Evolutionary conservation across 2,888 invertebrate genomes (phyloP).

Genomic region (Sinohyriopsis cumingii): DNA sequence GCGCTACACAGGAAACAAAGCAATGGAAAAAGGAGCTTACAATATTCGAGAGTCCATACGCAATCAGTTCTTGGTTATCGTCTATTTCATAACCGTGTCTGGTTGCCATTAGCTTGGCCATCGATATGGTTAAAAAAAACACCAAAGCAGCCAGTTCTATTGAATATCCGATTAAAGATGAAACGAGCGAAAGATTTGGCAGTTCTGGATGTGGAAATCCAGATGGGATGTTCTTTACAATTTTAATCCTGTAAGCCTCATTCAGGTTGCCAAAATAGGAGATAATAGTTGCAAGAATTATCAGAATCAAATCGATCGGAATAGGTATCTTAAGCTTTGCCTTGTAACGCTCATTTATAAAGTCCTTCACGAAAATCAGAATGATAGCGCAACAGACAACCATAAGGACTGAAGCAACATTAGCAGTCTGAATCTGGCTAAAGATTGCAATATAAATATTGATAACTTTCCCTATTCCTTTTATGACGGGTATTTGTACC

Average conservation of each 20-base stretch:
- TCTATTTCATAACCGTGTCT: constrained; percentile 67
- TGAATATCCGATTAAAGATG: constrained; percentile 30
- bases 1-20: constrained; percentile 69
- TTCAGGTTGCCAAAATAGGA: constrained; percentile 51
- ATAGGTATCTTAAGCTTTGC: constrained; percentile 58
- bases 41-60: constrained; percentile 67
- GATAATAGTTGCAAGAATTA: constrained; percentile 53
- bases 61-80: constrained; percentile 70
- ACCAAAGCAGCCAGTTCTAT: constrained; percentile 53
- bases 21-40: constrained; percentile 70
- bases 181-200: constrained; percentile 29
- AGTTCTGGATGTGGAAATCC: constrained; percentile 57
- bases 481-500: constrained; percentile 31
- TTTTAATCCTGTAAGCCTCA: constrained; percentile 31
- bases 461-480: constrained; percentile 47
- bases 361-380: constrained; percentile 75
- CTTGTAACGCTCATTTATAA: constrained; percentile 56
- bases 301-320: constrained; percentile 65
- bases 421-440: constrained; percentile 76
- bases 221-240: constrained; percentile 53
- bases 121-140: constrained; percentile 59
- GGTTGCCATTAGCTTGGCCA: constrained; percentile 68
- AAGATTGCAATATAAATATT: constrained; percentile 78
- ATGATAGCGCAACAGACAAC: constrained; percentile 79
- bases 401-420: constrained; percentile 80